Evolutionary conservation across 53 echinoderm and acorn worm genomes (phyloP), one percentile per base, ranked within the genome.

Genomic region (Echinarachnius parma): DNA sequence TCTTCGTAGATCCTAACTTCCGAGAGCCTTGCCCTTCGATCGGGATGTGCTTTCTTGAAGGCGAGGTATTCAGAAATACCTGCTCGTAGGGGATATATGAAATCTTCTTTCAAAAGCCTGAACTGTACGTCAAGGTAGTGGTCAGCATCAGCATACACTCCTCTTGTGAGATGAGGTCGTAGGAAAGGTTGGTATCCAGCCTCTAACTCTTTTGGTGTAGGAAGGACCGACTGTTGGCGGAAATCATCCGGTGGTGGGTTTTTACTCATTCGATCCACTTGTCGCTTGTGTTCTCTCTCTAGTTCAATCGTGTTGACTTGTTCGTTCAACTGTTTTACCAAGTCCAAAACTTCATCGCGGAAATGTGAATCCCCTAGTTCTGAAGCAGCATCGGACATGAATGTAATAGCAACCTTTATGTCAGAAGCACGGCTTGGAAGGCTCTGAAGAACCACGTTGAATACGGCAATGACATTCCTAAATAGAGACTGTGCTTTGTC

Each of bases 51-150:
- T 22, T 30, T 28, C 26, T 81, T 60, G 62, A 62, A 28, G 0
- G 59, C 53, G 0, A 80, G 53, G 63, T 86, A 93, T 46, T 89
- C 86, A n/a, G 84, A 62, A 14, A 94, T 87, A 10, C 90, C 90
- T 45, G 80, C 82, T 28, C 90, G 81, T 18, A 94, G 52, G 1
- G 95, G 95, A 18, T 75, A 55, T 23, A 94, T 72, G 56, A 90
- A 90, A 45, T 94, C 95, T 75, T 94, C 90, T 27, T 90, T 84
- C 19, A 94, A 37, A 32, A 90, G 78, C 22, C 95, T 48, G 49
- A 87, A 94, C 48, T 94, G 95, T 10, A 90, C 86, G 56, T 94
- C 95, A 14, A 93, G 83, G 33, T 93, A 93, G 57, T 93, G 93
- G 22, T 89, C 70, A 11, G 61, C 80, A 53, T 80, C 74, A 9